Conservation (phyloP, 2,888 invertebrate genomes). For the Andrena hattorfiana region DNA sequence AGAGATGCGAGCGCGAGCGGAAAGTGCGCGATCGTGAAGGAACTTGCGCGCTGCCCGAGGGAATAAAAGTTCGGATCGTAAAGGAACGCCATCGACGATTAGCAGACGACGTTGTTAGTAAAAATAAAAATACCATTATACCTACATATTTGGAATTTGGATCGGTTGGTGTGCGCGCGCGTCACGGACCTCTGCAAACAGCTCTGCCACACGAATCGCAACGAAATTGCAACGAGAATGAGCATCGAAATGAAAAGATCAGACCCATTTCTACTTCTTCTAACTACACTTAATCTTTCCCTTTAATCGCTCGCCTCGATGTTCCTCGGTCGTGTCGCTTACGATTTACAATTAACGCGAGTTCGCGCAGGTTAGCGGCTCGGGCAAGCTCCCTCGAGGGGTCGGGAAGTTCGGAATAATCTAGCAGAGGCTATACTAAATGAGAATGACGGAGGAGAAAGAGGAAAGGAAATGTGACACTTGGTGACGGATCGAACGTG, state of each 20-base stretch:
- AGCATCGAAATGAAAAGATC: conserved; percentile 2
- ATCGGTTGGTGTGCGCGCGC: conserved; percentile 68
- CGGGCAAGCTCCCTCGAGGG: not conserved
- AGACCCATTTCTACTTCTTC: conserved; percentile 8
- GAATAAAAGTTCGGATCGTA: conserved; percentile 23
- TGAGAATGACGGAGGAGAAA: not conserved
- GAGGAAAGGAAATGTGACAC: conserved; percentile 22
- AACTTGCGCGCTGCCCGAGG: conserved; percentile 33
- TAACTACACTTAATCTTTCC: not conserved
- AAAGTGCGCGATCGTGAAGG: conserved; percentile 46
- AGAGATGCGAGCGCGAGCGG: conserved; percentile 53
- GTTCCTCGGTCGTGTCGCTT: conserved; percentile 23
- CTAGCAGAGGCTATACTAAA: not conserved
- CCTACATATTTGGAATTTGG: conserved; percentile 66
- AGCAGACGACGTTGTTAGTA: conserved; percentile 81
- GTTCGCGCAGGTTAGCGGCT: conserved; percentile 12
- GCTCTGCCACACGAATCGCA: not conserved
- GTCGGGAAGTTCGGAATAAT: not conserved
- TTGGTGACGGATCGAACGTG: conserved; percentile 33
- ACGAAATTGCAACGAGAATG: not conserved
- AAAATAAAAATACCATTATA: conserved; percentile 82
- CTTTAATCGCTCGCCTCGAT: conserved; percentile 13
- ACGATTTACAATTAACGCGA: conserved; percentile 16
- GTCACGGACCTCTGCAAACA: conserved; percentile 32
- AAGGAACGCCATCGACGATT: conserved; percentile 61